These are phyloP conservation scores for Coregonus clupeaformis DNA, from an alignment of 2,113 vertebrate species.

Conservation along the genomic window DNA sequence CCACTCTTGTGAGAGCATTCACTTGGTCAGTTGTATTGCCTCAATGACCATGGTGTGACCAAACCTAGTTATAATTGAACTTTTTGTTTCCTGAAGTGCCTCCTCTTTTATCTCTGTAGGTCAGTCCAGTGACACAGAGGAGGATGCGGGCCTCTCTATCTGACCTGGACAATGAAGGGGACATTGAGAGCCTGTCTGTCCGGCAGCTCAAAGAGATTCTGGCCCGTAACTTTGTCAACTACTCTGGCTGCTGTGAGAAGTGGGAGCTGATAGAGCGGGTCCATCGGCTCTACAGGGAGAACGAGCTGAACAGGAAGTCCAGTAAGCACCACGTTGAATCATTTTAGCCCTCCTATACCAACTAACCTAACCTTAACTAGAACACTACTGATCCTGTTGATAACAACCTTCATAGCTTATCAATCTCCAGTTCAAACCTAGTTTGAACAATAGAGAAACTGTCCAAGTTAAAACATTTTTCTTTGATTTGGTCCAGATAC, in stretches of 20 bases:
- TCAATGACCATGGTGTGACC: too few relatives aligned
- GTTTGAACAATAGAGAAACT: too few relatives aligned
- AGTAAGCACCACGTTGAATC: conserved; percentile 71
- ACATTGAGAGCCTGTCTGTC: conserved; percentile 88
- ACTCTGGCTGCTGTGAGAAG: conserved; percentile 97
- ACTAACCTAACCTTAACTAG: not conserved
- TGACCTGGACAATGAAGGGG: conserved; percentile 86
- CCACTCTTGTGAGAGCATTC: too few relatives aligned
- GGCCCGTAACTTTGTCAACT: conserved; percentile 95
- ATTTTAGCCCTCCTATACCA: not conserved
- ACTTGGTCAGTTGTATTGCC: not conserved
- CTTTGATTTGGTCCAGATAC: conserved; percentile 33
- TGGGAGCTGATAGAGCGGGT: conserved; percentile 98
- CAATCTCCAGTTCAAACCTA: not conserved
- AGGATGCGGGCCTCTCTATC: conserved; percentile 87
- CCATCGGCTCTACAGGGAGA: conserved; percentile 90
- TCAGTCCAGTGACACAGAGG: conserved; percentile 80
- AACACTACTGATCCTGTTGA: not conserved
- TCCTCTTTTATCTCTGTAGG: conserved; percentile 60
- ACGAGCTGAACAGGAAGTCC: conserved; percentile 87
- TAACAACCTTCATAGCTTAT: not conserved
- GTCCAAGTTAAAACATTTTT: conserved; percentile 12
- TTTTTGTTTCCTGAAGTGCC: not conserved
- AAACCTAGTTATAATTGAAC: too few relatives aligned
- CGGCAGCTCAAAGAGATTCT: conserved; percentile 97